phyloP scores from a whole-genome alignment of 2,888 invertebrate genomes.

The Metacarcinus magister region DNA sequence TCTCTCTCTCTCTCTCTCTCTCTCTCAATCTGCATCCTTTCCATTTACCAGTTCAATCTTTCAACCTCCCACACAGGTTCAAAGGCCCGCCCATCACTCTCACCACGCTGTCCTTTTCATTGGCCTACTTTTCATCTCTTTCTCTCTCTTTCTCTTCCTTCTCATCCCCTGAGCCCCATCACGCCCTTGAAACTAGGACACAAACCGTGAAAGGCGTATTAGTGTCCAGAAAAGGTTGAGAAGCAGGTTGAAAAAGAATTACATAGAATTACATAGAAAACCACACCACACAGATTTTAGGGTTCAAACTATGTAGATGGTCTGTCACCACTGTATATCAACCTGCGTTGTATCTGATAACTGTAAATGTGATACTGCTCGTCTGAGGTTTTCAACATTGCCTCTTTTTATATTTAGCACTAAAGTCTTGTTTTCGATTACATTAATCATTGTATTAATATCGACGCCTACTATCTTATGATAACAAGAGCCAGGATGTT shows the following conservation, averaged over 20 bases:
- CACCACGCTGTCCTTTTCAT: background rate
- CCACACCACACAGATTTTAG: too few species aligned
- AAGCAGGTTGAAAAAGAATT: background rate
- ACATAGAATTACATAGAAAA: background rate
- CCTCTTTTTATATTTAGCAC: background rate
- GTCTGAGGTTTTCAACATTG: too few species aligned
- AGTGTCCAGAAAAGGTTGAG: constrained; percentile 22
- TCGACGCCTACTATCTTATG: too few species aligned
- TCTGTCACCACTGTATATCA: too few species aligned
- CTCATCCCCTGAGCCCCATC: background rate
- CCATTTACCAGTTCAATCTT: background rate
- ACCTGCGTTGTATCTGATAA: too few species aligned
- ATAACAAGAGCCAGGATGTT: too few species aligned
- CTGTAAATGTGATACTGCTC: too few species aligned
- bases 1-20: constrained; percentile 50
- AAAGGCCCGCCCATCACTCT: background rate
- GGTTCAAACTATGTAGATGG: too few species aligned
- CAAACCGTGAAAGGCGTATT: background rate
- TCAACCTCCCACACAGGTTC: too few species aligned
- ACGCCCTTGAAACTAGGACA: background rate
- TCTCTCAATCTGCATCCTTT: background rate
- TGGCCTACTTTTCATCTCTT: background rate
- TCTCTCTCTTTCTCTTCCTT: background rate
- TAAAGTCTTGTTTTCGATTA: too few species aligned
- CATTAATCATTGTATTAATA: too few species aligned